These are phyloP conservation scores for Strigamia maritima DNA, from an alignment of 2,888 invertebrate species.

Conservation along the genomic window DNA sequence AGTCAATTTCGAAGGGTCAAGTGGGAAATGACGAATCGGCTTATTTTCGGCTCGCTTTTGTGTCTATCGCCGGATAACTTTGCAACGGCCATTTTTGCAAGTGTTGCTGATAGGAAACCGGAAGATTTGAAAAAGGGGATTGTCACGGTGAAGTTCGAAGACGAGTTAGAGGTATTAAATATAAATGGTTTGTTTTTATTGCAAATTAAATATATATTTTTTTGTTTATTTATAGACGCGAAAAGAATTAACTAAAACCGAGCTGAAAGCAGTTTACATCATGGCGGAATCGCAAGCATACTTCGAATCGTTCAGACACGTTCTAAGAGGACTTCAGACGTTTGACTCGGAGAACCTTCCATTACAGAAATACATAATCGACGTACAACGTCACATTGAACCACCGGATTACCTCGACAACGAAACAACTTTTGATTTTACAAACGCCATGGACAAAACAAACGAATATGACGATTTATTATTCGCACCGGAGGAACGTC, in stretches of 20 bases:
- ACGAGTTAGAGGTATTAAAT: background rate
- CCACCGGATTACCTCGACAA: background rate
- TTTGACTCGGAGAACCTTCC: background rate
- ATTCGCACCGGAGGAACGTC: background rate
- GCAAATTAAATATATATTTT: no score
- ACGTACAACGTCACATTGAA: background rate
- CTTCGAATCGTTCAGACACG: conserved; percentile 37
- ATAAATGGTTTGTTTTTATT: no score
- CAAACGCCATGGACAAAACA: background rate
- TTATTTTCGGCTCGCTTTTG: conserved; percentile 70
- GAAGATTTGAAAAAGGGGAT: conserved; percentile 59
- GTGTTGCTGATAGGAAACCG: conserved; percentile 62
- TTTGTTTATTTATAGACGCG: background rate
- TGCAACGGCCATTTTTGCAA: conserved; percentile 65
- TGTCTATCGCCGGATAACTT: conserved; percentile 70
- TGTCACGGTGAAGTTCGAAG: conserved; percentile 54
- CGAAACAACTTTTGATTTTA: background rate
- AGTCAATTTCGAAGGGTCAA: conserved; percentile 39
- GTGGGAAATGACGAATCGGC: conserved; percentile 59
- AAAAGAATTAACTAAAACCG: background rate
- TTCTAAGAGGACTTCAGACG: conserved; percentile 9
- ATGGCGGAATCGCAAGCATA: conserved; percentile 33
- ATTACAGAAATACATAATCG: conserved; percentile 7
- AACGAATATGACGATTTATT: background rate
- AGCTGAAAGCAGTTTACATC: background rate